A percentile compares a stretch with the other conserved stretches of the same genome.
Evolutionary conservation across 1,140 invertebrate genomes (phyloP).

Genomic region (Sycobia sp.): DNA sequence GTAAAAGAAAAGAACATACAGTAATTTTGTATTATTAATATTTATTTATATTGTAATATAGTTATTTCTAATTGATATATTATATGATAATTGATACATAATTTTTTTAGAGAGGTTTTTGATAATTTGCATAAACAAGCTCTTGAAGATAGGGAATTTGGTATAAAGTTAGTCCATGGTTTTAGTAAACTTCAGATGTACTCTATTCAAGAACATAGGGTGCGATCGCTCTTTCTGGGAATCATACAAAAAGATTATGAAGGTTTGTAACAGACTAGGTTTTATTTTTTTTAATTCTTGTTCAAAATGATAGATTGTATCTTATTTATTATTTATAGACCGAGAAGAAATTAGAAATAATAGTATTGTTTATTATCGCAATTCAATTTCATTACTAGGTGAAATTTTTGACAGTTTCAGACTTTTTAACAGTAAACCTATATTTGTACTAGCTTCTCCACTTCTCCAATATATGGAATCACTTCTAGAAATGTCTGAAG

Average conservation of each 20-base stretch:
- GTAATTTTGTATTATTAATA: neutral
- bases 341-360: conserved; percentile 31
- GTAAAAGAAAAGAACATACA: conserved; percentile 15
- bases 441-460: conserved; percentile 24
- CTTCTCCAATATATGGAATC: conserved; percentile 36
- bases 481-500: conserved; percentile 32
- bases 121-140: conserved; percentile 35
- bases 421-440: conserved; percentile 12
- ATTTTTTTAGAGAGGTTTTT: conserved; percentile 28
- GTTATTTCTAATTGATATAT: too few species aligned
- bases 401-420: conserved; percentile 30
- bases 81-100: too few species aligned
- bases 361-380: conserved; percentile 27
- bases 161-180: conserved; percentile 31
- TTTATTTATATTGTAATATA: neutral
- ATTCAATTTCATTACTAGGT: conserved; percentile 34
- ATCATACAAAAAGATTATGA: conserved; percentile 36
- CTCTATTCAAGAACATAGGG: conserved; percentile 23
- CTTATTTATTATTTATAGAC: conserved; percentile 21
- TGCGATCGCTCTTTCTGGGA: conserved; percentile 12
- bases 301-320: neutral
- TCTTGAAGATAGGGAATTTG: conserved; percentile 35
- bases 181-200: conserved; percentile 28
- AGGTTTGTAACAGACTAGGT: conserved; percentile 15
- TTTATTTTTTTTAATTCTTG: neutral